Conservation (phyloP, 2,113 vertebrate species). For the Prunella himalayana region DNA sequence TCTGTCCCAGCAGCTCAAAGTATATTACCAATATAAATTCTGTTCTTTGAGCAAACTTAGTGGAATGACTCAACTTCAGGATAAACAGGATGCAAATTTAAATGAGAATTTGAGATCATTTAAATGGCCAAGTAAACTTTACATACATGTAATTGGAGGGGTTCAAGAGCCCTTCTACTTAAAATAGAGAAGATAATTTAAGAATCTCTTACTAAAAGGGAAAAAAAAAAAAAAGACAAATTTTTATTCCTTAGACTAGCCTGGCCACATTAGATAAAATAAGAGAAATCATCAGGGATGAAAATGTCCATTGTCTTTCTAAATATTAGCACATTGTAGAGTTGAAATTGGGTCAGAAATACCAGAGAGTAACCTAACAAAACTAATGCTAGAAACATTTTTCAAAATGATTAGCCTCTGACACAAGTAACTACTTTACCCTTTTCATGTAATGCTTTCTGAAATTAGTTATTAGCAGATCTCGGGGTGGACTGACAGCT, state of each 20-base stretch:
- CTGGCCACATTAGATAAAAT: background rate
- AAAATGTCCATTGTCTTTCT: background rate
- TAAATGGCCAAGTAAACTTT: background rate
- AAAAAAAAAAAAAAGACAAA: fast-evolving
- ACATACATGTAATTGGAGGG: background rate
- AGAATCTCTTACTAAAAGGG: background rate
- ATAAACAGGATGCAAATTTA: background rate
- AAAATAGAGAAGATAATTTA: background rate
- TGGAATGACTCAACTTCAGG: background rate
- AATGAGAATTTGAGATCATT: background rate
- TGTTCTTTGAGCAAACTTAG: background rate
- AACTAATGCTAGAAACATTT: background rate
- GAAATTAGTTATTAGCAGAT: conserved; percentile 21
- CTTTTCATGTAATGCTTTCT: background rate
- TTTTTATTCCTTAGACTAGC: background rate
- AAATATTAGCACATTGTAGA: background rate
- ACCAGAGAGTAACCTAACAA: background rate
- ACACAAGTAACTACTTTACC: conserved; percentile 10
- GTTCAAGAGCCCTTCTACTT: background rate
- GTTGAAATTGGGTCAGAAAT: background rate
- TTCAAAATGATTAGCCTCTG: background rate
- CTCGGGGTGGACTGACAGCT: background rate
- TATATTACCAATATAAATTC: background rate
- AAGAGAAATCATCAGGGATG: background rate
- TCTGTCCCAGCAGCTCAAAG: background rate